Conservation (phyloP, 2,888 invertebrate species). For the Adineta ricciae region DNA sequence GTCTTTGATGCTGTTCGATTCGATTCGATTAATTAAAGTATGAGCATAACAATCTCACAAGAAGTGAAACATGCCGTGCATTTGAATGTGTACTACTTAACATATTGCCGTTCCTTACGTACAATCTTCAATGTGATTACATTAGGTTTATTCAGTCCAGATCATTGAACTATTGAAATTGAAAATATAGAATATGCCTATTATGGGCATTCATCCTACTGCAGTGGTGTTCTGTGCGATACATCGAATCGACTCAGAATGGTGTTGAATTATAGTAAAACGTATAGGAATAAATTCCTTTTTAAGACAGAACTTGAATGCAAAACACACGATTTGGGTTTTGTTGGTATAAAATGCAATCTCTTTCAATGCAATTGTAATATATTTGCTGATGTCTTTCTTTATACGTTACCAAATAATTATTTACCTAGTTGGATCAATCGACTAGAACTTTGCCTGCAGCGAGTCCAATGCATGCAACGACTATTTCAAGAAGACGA, state of each 20-base stretch:
- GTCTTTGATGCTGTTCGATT: background rate
- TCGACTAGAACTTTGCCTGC: background rate
- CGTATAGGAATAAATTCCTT: background rate
- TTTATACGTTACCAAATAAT: background rate
- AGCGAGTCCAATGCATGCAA: background rate
- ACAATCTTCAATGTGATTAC: background rate
- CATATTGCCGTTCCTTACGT: background rate
- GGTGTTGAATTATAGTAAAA: background rate
- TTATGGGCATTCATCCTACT: background rate
- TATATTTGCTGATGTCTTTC: background rate
- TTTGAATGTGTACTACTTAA: background rate
- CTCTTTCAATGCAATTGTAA: background rate
- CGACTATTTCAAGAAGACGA: background rate
- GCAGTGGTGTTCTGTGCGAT: background rate
- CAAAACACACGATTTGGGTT: background rate
- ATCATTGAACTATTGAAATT: background rate
- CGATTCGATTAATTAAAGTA: background rate
- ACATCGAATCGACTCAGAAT: background rate
- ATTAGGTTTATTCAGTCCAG: background rate
- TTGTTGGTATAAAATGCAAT: background rate
- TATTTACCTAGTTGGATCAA: background rate
- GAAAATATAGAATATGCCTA: background rate
- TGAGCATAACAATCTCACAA: background rate
- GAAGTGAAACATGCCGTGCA: background rate
- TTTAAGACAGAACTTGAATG: background rate